These are phyloP conservation scores for Pterobdella sp. DNA, from an alignment of 2,888 invertebrate species.

Conservation along the genomic window DNA sequence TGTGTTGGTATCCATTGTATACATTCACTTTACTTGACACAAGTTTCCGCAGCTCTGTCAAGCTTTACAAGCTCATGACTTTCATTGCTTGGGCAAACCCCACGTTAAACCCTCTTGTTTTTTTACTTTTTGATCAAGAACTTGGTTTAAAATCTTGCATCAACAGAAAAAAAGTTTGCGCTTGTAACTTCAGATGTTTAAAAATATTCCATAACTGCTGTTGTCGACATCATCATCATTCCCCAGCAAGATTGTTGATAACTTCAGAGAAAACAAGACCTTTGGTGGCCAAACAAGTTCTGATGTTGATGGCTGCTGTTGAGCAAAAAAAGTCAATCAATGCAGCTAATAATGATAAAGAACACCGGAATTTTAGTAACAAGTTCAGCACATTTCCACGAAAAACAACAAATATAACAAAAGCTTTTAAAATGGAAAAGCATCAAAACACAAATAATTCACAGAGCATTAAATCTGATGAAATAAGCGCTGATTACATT, in stretches of 20 bases:
- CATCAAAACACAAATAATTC: no score
- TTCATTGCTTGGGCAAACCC: slow-evolving; percentile 49
- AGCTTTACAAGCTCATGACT: slow-evolving; percentile 48
- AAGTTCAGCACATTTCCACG: no score
- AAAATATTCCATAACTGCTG: neutral
- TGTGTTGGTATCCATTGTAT: slow-evolving; percentile 85
- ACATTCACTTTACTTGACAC: slow-evolving; percentile 64
- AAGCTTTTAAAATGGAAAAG: no score
- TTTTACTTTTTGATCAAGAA: slow-evolving; percentile 39
- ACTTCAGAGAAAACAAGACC: slow-evolving; percentile 6
- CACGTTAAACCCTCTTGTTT: slow-evolving; percentile 46
- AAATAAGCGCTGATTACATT: no score
- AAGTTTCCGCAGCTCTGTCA: slow-evolving; percentile 41
- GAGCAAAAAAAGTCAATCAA: neutral
- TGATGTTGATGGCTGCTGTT: neutral
- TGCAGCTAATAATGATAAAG: neutral
- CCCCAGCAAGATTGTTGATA: neutral
- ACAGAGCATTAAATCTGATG: no score
- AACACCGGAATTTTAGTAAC: neutral
- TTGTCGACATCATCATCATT: neutral
- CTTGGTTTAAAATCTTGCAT: slow-evolving; percentile 16
- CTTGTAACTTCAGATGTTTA: neutral
- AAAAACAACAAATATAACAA: no score
- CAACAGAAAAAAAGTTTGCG: neutral
- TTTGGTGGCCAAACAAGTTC: neutral